Percentiles rank a stretch among this genome's conserved stretches.
Evolutionary conservation across 2,888 invertebrate genomes (phyloP).

Genomic region (Macrosoma leucophasiata): DNA sequence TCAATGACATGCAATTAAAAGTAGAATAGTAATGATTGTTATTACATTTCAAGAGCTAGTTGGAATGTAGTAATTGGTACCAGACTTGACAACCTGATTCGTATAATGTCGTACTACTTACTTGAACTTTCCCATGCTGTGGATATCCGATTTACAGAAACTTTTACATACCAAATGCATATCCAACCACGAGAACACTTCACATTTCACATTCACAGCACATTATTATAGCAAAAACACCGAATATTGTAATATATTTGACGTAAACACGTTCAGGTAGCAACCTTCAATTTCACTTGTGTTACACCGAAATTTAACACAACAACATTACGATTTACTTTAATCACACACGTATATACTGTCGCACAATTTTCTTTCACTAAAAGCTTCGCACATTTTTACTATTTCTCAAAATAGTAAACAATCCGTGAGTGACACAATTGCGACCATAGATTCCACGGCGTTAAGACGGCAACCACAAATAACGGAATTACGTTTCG

Average conservation of each 20-base stretch:
- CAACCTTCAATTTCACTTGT: too few relatives aligned
- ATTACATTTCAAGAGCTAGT: too few relatives aligned
- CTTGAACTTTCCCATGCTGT: conserved; percentile 38
- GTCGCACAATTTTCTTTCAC: too few relatives aligned
- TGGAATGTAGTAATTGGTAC: conserved; percentile 38
- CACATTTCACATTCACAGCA: conserved; percentile 35
- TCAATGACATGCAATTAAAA: too few relatives aligned
- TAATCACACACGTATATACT: too few relatives aligned
- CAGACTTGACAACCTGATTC: conserved; percentile 50
- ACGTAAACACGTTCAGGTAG: conserved; percentile 66
- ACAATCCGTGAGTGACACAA: conserved; percentile 68
- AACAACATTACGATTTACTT: too few relatives aligned
- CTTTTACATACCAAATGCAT: conserved; percentile 37
- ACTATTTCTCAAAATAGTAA: conserved; percentile 63
- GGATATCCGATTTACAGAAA: conserved; percentile 27
- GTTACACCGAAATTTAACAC: too few relatives aligned
- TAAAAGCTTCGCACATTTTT: conserved; percentile 32
- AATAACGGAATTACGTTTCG: conserved; percentile 52
- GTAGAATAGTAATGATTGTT: too few relatives aligned
- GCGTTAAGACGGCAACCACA: conserved; percentile 65
- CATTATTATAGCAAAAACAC: conserved; percentile 37
- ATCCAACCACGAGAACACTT: conserved; percentile 34
- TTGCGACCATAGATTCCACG: conserved; percentile 66
- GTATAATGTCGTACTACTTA: conserved; percentile 43
- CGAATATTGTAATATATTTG: conserved; percentile 48